These are phyloP conservation scores for Pimephales promelas DNA, from an alignment of 2,113 vertebrate genomes.

Conservation along the genomic window DNA sequence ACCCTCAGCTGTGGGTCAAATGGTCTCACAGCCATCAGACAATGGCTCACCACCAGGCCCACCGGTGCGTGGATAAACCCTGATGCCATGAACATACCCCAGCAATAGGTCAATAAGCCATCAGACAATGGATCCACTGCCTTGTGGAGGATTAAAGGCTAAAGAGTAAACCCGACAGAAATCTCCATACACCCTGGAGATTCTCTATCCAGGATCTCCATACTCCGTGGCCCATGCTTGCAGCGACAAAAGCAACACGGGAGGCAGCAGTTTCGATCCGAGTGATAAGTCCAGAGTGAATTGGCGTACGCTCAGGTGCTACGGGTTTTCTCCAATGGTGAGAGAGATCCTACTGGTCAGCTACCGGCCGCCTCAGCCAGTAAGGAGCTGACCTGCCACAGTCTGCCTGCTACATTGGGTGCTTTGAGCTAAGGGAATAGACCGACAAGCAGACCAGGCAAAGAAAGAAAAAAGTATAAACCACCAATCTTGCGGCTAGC, in stretches of 20 bases:
- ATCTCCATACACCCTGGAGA: no score
- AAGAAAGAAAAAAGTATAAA: neutral
- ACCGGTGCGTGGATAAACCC: no score
- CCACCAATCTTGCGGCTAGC: neutral
- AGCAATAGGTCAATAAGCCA: no score
- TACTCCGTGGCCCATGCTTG: no score
- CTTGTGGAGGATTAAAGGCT: no score
- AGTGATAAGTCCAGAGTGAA: slow-evolving; percentile 18
- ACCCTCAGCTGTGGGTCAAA: no score
- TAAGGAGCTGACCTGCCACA: slow-evolving; percentile 14
- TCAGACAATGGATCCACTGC: no score
- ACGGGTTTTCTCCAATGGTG: neutral
- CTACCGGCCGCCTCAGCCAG: slow-evolving; percentile 17
- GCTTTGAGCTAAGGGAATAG: neutral
- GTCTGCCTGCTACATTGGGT: neutral
- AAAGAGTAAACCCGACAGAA: no score
- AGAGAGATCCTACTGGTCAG: slow-evolving; percentile 22
- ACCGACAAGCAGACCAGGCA: neutral
- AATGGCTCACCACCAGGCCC: no score
- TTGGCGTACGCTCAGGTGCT: neutral
- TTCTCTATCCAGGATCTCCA: no score
- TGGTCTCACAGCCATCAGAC: no score
- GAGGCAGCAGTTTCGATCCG: slow-evolving; percentile 17
- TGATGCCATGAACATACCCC: no score
- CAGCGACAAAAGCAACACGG: neutral